Evolutionary conservation across 2,797 vertebrate species (phyloP).

Genomic region (Esox masquinongy): DNA sequence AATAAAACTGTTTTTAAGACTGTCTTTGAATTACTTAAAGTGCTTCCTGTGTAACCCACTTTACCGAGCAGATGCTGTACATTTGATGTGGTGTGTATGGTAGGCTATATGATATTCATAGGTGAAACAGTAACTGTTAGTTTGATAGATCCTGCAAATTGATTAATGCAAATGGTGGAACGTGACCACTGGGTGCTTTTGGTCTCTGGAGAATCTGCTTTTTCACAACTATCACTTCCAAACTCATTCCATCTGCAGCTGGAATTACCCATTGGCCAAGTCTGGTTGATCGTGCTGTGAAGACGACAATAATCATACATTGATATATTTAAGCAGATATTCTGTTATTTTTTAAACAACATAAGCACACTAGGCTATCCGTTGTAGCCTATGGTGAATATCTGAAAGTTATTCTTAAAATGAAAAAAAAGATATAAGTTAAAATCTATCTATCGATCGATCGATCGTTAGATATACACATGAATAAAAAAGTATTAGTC

Average conservation of each 20-base stretch:
- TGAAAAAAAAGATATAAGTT: too few species aligned
- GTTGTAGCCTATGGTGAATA: too few species aligned
- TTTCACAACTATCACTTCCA: background rate
- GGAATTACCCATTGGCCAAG: background rate
- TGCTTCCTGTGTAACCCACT: background rate
- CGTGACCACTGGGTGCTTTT: background rate
- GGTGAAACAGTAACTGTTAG: background rate
- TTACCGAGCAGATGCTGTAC: background rate
- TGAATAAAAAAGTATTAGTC: too few species aligned
- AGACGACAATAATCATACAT: background rate
- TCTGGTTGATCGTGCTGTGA: background rate
- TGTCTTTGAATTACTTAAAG: background rate
- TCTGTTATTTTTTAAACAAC: background rate
- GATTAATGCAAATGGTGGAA: conserved; percentile 5
- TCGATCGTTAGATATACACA: too few species aligned
- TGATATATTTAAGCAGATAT: background rate
- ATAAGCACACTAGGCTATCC: too few species aligned
- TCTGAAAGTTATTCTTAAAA: too few species aligned
- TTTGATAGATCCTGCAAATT: background rate
- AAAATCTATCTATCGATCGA: too few species aligned
- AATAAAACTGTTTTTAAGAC: too few species aligned
- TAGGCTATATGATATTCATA: background rate
- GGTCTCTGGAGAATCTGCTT: background rate
- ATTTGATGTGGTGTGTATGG: background rate
- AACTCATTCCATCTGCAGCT: background rate